Conservation (phyloP, 2,888 invertebrate species). For the Imbricaverruca yamaguchii region DNA sequence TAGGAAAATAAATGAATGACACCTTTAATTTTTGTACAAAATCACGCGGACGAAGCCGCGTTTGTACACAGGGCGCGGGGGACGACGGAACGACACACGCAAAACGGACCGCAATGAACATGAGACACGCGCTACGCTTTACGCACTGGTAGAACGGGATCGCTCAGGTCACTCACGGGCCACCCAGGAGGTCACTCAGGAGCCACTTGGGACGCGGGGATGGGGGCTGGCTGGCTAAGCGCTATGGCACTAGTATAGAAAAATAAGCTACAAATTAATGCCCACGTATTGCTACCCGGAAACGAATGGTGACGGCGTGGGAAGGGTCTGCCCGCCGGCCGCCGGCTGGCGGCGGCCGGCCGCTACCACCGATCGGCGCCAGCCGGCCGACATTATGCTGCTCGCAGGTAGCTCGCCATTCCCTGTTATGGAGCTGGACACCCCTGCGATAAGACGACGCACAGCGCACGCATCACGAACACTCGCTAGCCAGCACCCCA, state of each 20-base stretch:
- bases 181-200: too few species aligned
- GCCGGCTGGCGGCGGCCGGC: neutral
- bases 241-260: constrained; percentile 14
- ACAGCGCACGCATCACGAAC: neutral
- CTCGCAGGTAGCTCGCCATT: neutral
- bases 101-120: neutral
- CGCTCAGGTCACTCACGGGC: too few species aligned
- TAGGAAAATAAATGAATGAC: constrained; percentile 22
- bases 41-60: neutral
- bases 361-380: neutral
- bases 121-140: neutral
- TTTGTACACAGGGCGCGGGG: neutral
- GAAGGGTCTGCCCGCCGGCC: neutral
- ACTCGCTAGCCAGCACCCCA: too few species aligned
- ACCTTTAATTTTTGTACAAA: constrained; percentile 21
- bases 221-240: neutral
- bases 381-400: neutral
- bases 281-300: constrained; percentile 19
- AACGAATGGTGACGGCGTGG: neutral
- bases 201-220: too few species aligned
- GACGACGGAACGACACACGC: too few species aligned
- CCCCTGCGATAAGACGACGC: neutral
- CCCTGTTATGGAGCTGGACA: constrained; percentile 8
- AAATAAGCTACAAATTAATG: constrained; percentile 21
- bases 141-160: too few species aligned